Evolutionary conservation across 35 echinoderm and acorn worm genomes (phyloP), one percentile per base, ranked within the genome.

Genomic region (Eucidaris tribuloides): DNA sequence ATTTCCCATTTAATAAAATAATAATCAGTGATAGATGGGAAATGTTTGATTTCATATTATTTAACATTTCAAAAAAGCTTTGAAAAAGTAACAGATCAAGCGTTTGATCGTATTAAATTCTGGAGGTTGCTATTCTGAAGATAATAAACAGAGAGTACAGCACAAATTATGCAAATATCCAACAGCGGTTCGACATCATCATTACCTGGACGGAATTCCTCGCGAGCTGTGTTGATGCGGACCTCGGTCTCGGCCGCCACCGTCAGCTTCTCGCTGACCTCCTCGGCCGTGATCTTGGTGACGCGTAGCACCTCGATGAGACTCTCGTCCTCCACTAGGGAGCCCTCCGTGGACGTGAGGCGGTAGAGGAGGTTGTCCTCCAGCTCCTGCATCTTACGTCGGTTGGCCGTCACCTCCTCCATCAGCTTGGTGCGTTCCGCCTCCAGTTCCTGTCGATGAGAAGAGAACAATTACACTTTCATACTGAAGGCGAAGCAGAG

Each of bases 341-440:
- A 97, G 20, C 94, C 94, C 82, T 97, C 85, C 1, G 94, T 97
- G 60, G 89, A 92, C 11, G 94, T 97, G 62, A 97, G 79, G 44
- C 94, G 68, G 82, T 89, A 97, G 48, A 97, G 82, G 29, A 97
- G 89, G 68, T 97, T 97, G 42, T 97, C 94, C 48, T 97, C 94
- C 15, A 97, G 82, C 42, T 97, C 94, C 64, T 97, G 94, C 94
- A 97, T 97, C 83, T 97, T 97, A 23, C 89, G 82, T 58, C 92
- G 92, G 81, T 97, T 97, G 31, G 89, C 89, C n/a, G 89, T 97
- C 15, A 97, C 94, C 62, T 97, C 94, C 66, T 97, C 94, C 94
- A 97, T 97, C 81, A 97, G 82, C 54, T 97, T 97, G 42, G 83
- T 89, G 35, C 94, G 81, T 44, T 97, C 94, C 0, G 94, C 81